Conservation (phyloP, 2,797 vertebrate species). For the Leuciscus waleckii region DNA sequence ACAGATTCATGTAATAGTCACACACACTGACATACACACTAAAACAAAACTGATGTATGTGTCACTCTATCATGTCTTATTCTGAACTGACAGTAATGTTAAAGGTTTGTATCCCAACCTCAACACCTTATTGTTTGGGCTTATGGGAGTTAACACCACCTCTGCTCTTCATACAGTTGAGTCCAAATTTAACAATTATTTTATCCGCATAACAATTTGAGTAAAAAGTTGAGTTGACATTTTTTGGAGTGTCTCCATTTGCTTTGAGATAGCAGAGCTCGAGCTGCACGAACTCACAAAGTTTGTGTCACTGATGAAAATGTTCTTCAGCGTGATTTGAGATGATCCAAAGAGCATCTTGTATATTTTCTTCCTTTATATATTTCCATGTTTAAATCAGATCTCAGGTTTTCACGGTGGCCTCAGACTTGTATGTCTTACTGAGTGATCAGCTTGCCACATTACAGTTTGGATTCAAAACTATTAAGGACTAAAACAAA, state of each 20-base stretch:
- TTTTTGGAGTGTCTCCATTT: background rate
- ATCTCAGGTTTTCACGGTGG: background rate
- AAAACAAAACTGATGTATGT: background rate
- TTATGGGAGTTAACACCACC: background rate
- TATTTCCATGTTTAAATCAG: background rate
- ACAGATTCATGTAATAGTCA: constrained; percentile 3
- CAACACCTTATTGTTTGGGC: background rate
- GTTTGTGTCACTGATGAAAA: background rate
- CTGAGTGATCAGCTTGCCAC: background rate
- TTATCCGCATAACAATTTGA: constrained; percentile 8
- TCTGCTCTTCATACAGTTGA: background rate
- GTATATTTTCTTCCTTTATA: background rate
- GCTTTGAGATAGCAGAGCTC: background rate
- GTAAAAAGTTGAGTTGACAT: too few species aligned
- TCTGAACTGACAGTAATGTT: background rate
- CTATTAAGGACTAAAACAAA: background rate
- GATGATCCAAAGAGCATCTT: background rate
- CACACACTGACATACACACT: constrained; percentile 8
- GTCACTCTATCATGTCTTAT: background rate
- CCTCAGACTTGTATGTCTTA: background rate
- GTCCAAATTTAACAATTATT: background rate
- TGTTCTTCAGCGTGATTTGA: background rate
- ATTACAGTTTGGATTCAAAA: constrained; percentile 6
- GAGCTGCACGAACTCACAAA: background rate
- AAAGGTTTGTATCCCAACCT: background rate